These are phyloP conservation scores for Diplolepis rosae DNA, from an alignment of 2,888 invertebrate species.

Conservation along the genomic window DNA sequence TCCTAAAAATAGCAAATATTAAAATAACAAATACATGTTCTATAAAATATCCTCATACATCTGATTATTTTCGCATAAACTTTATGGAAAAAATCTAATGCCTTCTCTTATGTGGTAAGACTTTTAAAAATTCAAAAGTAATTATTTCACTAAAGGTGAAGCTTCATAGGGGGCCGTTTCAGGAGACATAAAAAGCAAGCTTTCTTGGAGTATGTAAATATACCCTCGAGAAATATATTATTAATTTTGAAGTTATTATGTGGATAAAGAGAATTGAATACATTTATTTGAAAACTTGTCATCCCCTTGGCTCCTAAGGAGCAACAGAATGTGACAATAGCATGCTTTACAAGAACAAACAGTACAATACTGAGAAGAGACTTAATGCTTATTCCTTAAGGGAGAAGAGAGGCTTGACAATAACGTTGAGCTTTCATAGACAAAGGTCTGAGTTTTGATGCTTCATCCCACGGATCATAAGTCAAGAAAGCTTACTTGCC, in stretches of 20 bases:
- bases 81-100: too few species aligned
- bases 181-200: too few species aligned
- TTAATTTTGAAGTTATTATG: neutral
- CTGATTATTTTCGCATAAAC: too few species aligned
- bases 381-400: slow-evolving; percentile 14
- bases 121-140: too few species aligned
- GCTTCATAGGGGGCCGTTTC: too few species aligned
- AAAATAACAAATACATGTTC: too few species aligned
- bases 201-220: too few species aligned
- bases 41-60: too few species aligned
- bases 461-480: slow-evolving; percentile 43
- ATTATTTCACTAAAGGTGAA: too few species aligned
- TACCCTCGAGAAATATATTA: too few species aligned
- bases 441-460: slow-evolving; percentile 37
- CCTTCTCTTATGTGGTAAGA: too few species aligned
- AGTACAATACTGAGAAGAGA: slow-evolving; percentile 18
- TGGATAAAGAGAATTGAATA: neutral
- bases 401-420: slow-evolving; percentile 16
- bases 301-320: neutral
- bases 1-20: too few species aligned
- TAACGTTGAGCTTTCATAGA: slow-evolving; percentile 34
- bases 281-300: neutral
- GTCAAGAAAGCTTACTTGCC: slow-evolving; percentile 46
- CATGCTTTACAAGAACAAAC: slow-evolving; percentile 21
- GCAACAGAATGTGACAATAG: slow-evolving; percentile 5